A percentile compares a stretch with the other conserved stretches of the same genome.
These are phyloP conservation scores for Vanessa cardui DNA, from an alignment of 2,888 invertebrate species.

Conservation along the genomic window DNA sequence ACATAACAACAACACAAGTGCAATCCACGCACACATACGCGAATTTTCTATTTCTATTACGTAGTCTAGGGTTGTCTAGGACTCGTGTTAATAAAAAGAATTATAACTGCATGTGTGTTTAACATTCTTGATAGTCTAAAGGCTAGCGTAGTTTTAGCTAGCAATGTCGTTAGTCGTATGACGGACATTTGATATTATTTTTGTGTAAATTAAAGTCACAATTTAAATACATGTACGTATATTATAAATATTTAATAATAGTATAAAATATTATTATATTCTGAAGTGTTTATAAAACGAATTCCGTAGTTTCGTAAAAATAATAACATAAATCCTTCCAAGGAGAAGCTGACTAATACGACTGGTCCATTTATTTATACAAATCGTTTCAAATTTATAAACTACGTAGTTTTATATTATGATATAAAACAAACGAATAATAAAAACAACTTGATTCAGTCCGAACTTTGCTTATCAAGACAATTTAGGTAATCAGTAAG, in stretches of 20 bases:
- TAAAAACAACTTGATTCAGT: constrained; percentile 1
- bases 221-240: too few relatives aligned
- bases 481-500: constrained; percentile 36
- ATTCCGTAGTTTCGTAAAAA: too few relatives aligned
- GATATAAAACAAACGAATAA: background rate
- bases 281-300: too few relatives aligned
- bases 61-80: constrained; percentile 65
- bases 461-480: constrained; percentile 12
- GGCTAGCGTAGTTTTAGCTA: background rate
- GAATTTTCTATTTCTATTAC: constrained; percentile 80
- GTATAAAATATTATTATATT: too few relatives aligned
- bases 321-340: too few relatives aligned
- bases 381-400: too few relatives aligned
- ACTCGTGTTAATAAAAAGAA: constrained; percentile 56
- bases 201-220: too few relatives aligned
- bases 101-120: constrained; percentile 38
- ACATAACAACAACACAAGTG: constrained; percentile 75
- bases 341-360: too few relatives aligned
- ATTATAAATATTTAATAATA: too few relatives aligned
- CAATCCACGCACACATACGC: constrained; percentile 69
- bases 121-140: constrained; percentile 12
- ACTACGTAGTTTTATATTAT: too few relatives aligned
- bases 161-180: background rate
- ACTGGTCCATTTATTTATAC: too few relatives aligned
- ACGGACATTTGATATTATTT: too few relatives aligned